Evolutionary conservation across 2,797 vertebrate species (phyloP).

Genomic region (Alectoris magna): DNA sequence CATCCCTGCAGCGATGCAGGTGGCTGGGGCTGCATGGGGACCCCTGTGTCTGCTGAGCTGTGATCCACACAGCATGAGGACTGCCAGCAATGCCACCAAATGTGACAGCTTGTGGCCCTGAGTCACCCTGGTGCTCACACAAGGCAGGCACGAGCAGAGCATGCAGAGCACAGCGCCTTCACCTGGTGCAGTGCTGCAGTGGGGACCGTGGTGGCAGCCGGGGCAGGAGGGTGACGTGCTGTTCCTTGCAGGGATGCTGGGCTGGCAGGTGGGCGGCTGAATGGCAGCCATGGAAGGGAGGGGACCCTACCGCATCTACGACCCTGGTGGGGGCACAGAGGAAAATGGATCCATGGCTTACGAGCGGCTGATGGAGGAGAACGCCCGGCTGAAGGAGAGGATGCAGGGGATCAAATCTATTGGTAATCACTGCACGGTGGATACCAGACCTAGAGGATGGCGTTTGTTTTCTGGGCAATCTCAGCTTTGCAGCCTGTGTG

Average conservation of each 20-base stretch:
- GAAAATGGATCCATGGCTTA: constrained; percentile 83
- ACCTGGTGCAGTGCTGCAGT: background rate
- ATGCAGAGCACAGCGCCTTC: background rate
- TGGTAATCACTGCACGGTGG: constrained; percentile 77
- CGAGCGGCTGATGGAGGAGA: constrained; percentile 93
- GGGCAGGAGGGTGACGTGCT: constrained; percentile 6
- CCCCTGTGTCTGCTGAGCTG: rapidly evolving
- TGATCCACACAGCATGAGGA: background rate
- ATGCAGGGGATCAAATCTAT: constrained; percentile 97
- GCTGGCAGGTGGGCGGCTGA: constrained; percentile 59
- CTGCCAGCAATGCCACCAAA: background rate
- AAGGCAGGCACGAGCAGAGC: background rate
- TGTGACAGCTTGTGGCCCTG: constrained; percentile 27
- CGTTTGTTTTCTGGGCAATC: background rate
- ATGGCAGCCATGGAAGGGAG: constrained; percentile 90
- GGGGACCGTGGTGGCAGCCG: rapidly evolving
- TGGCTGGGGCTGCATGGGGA: rapidly evolving
- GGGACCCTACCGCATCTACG: constrained; percentile 96
- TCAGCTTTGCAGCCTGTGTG: background rate
- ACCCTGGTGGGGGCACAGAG: constrained; percentile 86
- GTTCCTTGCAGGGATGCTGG: constrained; percentile 74
- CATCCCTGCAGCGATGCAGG: rapidly evolving
- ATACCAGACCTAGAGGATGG: background rate
- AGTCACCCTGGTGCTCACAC: background rate
- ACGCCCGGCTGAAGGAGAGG: constrained; percentile 90